phyloP scores from a whole-genome alignment of 2,797 vertebrate species.

The Iguana delicatissima region DNA sequence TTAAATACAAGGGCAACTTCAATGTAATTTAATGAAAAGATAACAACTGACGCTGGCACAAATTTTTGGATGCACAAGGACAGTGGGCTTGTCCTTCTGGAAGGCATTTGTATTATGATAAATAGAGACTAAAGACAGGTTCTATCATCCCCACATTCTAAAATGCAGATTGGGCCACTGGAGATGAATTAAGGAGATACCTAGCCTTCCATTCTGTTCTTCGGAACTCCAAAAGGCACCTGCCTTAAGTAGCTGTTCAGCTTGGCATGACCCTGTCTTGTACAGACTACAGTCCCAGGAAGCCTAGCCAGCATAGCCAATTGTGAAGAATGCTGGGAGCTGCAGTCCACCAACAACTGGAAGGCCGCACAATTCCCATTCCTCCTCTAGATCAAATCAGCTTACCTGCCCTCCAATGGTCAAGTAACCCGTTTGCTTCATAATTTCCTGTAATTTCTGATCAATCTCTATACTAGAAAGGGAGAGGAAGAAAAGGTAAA shows the following conservation, averaged over 20 bases:
- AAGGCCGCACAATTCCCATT: too few relatives aligned
- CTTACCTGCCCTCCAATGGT: slow-evolving; percentile 93
- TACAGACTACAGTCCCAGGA: too few relatives aligned
- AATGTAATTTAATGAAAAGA: neutral
- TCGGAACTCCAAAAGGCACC: neutral
- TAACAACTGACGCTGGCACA: neutral
- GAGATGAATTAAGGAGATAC: neutral
- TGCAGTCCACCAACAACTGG: too few relatives aligned
- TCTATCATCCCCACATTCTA: neutral
- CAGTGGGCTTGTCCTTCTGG: too few relatives aligned
- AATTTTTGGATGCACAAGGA: neutral
- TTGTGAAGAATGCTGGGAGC: too few relatives aligned
- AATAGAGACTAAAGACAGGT: neutral
- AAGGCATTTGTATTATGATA: neutral
- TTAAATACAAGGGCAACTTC: neutral
- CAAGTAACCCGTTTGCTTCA: slow-evolving; percentile 95
- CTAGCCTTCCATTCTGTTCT: neutral
- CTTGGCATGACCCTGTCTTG: too few relatives aligned
- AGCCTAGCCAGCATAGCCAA: too few relatives aligned
- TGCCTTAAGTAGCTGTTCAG: neutral
- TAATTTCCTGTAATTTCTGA: slow-evolving; percentile 96
- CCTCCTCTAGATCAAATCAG: neutral
- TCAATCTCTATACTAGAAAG: slow-evolving; percentile 91
- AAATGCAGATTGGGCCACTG: neutral
- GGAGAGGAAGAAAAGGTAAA: neutral